Conservation (phyloP, 1,140 invertebrate genomes). For the Cardiocondyla obscurior region DNA sequence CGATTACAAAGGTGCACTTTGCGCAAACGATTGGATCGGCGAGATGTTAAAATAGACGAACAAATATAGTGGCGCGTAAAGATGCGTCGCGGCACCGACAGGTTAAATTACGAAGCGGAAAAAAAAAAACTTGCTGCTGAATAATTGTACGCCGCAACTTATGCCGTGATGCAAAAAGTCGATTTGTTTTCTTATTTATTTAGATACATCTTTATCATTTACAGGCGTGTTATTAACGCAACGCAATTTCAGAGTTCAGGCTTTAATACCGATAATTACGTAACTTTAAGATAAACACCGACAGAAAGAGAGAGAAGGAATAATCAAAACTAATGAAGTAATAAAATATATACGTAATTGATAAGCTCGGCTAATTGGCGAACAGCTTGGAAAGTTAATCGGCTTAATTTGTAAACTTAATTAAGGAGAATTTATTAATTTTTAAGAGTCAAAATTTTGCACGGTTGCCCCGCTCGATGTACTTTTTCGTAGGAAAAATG, state of each 20-base stretch:
- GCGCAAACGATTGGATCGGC: neutral
- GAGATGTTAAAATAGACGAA: neutral
- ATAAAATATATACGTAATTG: too few relatives aligned
- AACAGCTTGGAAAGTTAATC: too few relatives aligned
- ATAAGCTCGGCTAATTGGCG: too few relatives aligned
- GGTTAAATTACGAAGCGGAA: too few relatives aligned
- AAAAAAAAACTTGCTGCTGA: neutral
- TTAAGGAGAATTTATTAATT: too few relatives aligned
- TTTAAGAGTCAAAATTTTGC: too few relatives aligned
- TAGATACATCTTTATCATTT: neutral
- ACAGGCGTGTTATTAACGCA: neutral
- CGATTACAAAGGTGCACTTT: neutral
- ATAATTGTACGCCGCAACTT: neutral
- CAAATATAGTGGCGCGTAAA: neutral
- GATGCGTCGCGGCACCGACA: neutral
- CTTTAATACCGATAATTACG: neutral
- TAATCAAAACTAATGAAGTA: too few relatives aligned
- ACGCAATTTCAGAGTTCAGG: neutral
- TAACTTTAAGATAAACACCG: neutral
- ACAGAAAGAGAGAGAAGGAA: too few relatives aligned
- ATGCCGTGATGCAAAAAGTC: neutral
- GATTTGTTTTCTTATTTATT: neutral
- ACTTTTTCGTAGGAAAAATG: too few relatives aligned
- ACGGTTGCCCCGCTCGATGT: too few relatives aligned
- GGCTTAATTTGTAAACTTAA: too few relatives aligned